phyloP scores from a whole-genome alignment of 2,888 invertebrate genomes.

The Diarsia brunnea region DNA sequence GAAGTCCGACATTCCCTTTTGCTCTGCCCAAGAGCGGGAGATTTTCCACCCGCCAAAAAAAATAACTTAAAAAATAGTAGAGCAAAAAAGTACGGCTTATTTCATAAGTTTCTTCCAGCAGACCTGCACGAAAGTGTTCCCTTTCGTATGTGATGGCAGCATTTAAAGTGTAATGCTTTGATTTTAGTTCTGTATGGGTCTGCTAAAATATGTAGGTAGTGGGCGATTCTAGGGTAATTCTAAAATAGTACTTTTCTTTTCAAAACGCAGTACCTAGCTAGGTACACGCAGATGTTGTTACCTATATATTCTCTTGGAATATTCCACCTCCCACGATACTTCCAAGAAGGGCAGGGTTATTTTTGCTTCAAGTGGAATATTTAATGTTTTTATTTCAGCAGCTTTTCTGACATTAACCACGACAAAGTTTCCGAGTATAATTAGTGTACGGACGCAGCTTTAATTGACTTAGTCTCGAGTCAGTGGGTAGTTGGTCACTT shows the following conservation, averaged over 20 bases:
- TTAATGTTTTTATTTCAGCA: neutral
- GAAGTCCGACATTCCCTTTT: too few relatives aligned
- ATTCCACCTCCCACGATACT: neutral
- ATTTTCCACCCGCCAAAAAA: too few relatives aligned
- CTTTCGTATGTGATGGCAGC: neutral
- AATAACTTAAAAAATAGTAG: too few relatives aligned
- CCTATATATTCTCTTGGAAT: neutral
- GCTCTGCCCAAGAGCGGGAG: too few relatives aligned
- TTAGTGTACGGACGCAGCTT: conserved; percentile 14
- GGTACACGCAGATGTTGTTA: neutral
- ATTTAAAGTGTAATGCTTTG: neutral
- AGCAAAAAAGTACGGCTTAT: too few relatives aligned
- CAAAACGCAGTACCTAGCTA: neutral
- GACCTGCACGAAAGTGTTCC: neutral
- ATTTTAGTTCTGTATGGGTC: neutral
- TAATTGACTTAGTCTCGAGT: conserved; percentile 34
- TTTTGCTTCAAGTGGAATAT: neutral
- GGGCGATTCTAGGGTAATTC: neutral
- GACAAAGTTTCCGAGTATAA: neutral
- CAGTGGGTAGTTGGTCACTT: neutral
- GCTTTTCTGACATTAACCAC: neutral
- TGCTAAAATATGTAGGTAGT: neutral
- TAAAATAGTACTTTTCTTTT: neutral
- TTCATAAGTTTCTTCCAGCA: too few relatives aligned
- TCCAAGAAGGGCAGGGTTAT: neutral